Evolutionary conservation across 2,113 vertebrate species (phyloP).

Genomic region (Elephantulus edwardii): DNA sequence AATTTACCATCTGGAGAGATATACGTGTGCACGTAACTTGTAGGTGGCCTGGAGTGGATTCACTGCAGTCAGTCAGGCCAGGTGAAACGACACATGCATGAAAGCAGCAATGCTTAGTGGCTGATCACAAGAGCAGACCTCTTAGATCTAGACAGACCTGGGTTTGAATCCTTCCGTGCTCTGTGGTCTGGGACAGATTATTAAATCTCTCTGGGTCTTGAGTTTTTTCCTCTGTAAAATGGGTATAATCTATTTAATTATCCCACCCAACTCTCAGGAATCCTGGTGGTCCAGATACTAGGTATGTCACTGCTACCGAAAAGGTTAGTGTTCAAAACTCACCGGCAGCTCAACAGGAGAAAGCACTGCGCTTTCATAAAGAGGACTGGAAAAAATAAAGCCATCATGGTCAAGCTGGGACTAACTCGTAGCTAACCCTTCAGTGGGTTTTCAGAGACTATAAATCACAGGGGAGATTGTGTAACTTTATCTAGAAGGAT

Average conservation of each 20-base stretch:
- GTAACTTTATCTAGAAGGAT: no score
- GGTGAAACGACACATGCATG: not conserved
- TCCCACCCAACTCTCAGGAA: no score
- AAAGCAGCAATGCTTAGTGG: not conserved
- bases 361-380: no score
- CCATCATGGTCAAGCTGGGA: no score
- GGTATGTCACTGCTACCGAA: not conserved
- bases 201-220: not conserved
- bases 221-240: conserved; percentile 9
- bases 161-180: not conserved
- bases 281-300: not conserved
- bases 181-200: not conserved
- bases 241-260: not conserved
- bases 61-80: not conserved
- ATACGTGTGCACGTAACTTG: not conserved
- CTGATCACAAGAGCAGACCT: not conserved
- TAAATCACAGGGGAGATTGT: no score
- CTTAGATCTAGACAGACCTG: not conserved
- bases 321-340: not conserved
- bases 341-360: not conserved
- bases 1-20: not conserved
- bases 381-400: no score
- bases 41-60: not conserved
- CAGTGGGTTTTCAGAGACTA: no score
- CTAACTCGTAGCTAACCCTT: no score